Evolutionary conservation across 2,888 invertebrate species (phyloP).

Genomic region (Pasiphila rectangulata): DNA sequence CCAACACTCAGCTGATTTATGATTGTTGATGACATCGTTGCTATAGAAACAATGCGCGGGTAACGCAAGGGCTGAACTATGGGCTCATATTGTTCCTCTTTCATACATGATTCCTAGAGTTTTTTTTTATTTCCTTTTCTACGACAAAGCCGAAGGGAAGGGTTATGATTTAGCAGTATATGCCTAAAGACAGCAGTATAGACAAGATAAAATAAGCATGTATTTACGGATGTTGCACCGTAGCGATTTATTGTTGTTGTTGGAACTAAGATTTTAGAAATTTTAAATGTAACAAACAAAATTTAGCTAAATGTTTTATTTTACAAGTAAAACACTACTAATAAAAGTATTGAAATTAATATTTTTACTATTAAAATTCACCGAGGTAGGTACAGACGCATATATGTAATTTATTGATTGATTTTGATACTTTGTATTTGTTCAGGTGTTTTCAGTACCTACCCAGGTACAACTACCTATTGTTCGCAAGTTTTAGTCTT

Average conservation of each 20-base stretch:
- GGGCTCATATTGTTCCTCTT: constrained; percentile 1
- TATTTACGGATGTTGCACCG: too few relatives aligned
- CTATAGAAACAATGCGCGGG: constrained; percentile 12
- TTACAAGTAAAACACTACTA: too few relatives aligned
- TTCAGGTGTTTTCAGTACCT: constrained; percentile 22
- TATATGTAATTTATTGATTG: not conserved
- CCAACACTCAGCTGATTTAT: constrained; percentile 6
- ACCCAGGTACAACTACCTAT: not conserved
- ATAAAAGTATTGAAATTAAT: too few relatives aligned
- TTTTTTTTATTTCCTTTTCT: not conserved
- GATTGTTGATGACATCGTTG: constrained; percentile 14
- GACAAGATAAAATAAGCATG: too few relatives aligned
- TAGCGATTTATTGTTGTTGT: too few relatives aligned
- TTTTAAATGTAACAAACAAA: too few relatives aligned
- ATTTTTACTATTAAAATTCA: constrained; percentile 5
- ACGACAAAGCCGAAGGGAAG: not conserved
- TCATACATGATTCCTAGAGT: constrained; percentile 1
- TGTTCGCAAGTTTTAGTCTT: not conserved
- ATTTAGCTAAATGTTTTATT: too few relatives aligned
- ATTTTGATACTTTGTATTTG: constrained; percentile 6
- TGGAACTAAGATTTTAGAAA: too few relatives aligned
- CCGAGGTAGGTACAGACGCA: too few relatives aligned
- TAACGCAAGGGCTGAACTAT: constrained; percentile 3
- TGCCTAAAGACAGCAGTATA: too few relatives aligned
- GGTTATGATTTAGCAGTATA: not conserved